A percentile compares a stretch with the other conserved stretches of the same genome.
These are phyloP conservation scores for Drosophila colorata DNA, from an alignment of 2,888 invertebrate species.

Conservation along the genomic window DNA sequence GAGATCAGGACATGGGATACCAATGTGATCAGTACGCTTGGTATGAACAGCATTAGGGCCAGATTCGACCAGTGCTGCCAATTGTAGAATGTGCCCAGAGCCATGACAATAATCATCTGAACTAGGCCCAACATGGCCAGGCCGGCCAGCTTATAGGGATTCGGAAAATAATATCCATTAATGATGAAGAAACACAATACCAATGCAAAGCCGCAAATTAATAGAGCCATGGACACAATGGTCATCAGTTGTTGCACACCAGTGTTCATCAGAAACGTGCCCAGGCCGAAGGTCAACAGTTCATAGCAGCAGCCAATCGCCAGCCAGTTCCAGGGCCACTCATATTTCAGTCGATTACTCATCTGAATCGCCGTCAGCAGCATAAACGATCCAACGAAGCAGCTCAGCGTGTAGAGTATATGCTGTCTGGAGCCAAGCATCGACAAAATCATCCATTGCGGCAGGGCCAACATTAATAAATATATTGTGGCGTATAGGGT, in stretches of 20 bases:
- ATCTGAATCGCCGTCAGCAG: conserved; percentile 41
- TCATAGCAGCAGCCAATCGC: conserved; percentile 41
- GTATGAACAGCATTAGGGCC: conserved; percentile 17
- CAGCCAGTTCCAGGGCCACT: conserved; percentile 40
- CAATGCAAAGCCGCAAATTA: conserved; percentile 17
- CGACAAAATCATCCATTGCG: conserved; percentile 58
- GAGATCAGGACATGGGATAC: conserved; percentile 45
- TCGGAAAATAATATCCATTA: conserved; percentile 15
- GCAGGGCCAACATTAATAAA: conserved; percentile 31
- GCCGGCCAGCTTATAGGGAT: conserved; percentile 35
- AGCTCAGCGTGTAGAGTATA: conserved; percentile 28
- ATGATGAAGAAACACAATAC: conserved; percentile 28
- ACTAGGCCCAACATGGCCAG: conserved; percentile 32
- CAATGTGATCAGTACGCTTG: conserved; percentile 26
- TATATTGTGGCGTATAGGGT: neutral
- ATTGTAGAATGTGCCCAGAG: neutral
- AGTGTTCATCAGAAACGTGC: conserved; percentile 36
- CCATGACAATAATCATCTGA: conserved; percentile 13
- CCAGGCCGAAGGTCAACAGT: conserved; percentile 48
- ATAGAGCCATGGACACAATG: neutral
- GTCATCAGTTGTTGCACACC: conserved; percentile 1
- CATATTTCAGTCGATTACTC: conserved; percentile 25
- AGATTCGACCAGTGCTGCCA: conserved; percentile 21
- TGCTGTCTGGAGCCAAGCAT: conserved; percentile 8
- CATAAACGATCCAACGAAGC: conserved; percentile 23